Conservation (phyloP, 2,797 vertebrate genomes). For the Anableps anableps region DNA sequence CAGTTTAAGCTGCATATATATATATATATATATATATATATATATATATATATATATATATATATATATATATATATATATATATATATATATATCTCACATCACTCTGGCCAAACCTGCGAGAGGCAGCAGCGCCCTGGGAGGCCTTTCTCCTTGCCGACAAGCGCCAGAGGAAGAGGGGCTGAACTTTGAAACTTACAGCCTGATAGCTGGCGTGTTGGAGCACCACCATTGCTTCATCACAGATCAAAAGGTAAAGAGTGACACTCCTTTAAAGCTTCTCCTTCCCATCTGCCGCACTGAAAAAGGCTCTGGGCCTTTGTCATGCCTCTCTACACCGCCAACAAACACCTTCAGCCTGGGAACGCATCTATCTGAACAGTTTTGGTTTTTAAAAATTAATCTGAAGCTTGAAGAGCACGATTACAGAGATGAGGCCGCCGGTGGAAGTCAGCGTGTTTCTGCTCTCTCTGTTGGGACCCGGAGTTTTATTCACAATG, state of each 20-base stretch:
- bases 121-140: constrained; percentile 14
- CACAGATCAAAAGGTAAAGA: constrained; percentile 57
- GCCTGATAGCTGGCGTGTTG: constrained; percentile 28
- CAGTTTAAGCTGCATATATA: neutral
- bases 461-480: constrained; percentile 83
- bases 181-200: constrained; percentile 71
- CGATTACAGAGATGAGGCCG: constrained; percentile 65
- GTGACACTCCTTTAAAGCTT: constrained; percentile 46
- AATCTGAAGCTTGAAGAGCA: neutral
- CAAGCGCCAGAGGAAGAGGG: neutral
- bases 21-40: no score
- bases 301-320: neutral
- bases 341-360: constrained; percentile 19
- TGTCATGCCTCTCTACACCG: constrained; percentile 37
- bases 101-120: neutral
- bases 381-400: neutral
- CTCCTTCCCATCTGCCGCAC: neutral
- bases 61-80: no score
- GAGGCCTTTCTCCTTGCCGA: neutral
- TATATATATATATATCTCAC: no score
- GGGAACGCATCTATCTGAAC: constrained; percentile 3
- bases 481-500: constrained; percentile 82
- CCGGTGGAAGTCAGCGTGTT: constrained; percentile 75
- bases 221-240: constrained; percentile 29
- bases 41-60: no score